Evolutionary conservation across 2,113 vertebrate species (phyloP), one percentile per base, ranked within the genome.

Genomic region (Sorex araneus): DNA sequence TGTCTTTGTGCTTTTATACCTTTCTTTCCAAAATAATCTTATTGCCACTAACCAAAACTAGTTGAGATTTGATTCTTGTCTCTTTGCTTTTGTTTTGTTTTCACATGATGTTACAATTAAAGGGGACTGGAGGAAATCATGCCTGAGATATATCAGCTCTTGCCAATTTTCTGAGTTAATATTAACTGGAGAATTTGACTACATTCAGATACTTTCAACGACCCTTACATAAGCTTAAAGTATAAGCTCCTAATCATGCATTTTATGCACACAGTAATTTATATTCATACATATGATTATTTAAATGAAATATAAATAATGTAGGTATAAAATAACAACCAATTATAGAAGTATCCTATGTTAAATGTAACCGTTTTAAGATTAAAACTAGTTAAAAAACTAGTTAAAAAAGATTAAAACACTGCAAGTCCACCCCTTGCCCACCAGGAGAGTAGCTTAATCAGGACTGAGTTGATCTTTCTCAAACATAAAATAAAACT

Each of bases 81-180:
- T 71, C n/a, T 79, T 87, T 78, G 69, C 43, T 76, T 96, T 93
- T 43, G 23, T 50, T 94, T 94, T 77, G 15, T 92, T 92, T 94
- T 93, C 50, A 80, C 40, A 80, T 67, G 28, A 45, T 85, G 27
- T 75, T 88, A 75, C 21, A 85, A 27, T 27, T 30, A 93, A 90
- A 40, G 67, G 32, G 76, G 3, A 40, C 40, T 50, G 5, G 75
- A 83, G 28, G n/a, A 81, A 78, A 71, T 40, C 2, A 75, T 90
- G 80, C 40, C 84, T 73, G 50, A 64, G 27, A 32, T 75, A 27
- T 36, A 83, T 84, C 32, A 63, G 25, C 43, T 78, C 19, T 30
- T 92, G 66, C 30, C 25, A 81, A 8, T 69, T 94, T 89, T 93
- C 73, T 23, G 27, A 76, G 67, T 92, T 76, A 92, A 77, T 50